phyloP scores from a whole-genome alignment of 2,797 vertebrate genomes.

The Paramormyrops hopkinsi region DNA sequence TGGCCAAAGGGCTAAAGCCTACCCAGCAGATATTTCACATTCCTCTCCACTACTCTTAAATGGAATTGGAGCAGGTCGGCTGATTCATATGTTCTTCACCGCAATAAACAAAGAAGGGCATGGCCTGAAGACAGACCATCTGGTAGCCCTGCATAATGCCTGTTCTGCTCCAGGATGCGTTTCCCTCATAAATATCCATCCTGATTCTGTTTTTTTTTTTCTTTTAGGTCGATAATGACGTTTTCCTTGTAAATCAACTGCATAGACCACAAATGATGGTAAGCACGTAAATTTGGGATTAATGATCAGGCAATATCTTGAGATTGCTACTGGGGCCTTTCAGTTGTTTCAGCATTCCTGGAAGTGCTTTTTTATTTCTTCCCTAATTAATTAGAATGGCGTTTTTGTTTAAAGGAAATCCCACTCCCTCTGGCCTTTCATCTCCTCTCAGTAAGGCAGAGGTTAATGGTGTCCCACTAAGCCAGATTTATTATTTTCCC shows the following conservation, averaged over 20 bases:
- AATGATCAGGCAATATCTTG: slow-evolving; percentile 5
- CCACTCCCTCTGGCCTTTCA: neutral
- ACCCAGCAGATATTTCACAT: slow-evolving; percentile 13
- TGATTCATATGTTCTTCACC: neutral
- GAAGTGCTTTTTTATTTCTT: slow-evolving; percentile 6
- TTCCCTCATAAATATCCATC: neutral
- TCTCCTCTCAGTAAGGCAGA: neutral
- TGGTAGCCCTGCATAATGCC: neutral
- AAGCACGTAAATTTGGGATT: neutral
- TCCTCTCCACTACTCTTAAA: neutral
- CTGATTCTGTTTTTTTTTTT: neutral
- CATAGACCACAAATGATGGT: neutral
- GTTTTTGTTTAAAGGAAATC: slow-evolving; percentile 15
- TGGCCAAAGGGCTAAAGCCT: neutral
- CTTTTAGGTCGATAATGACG: neutral
- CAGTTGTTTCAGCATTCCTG: neutral
- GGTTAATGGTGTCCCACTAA: neutral
- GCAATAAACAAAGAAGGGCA: neutral
- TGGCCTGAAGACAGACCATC: neutral
- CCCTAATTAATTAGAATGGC: slow-evolving; percentile 11
- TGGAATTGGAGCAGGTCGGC: neutral
- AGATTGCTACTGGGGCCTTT: neutral
- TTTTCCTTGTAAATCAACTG: neutral
- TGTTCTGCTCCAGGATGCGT: neutral
- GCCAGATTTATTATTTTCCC: neutral